Base-by-base conservation (phyloP, 2,888 invertebrate species). In the Gandaritis pyraliata region DNA sequence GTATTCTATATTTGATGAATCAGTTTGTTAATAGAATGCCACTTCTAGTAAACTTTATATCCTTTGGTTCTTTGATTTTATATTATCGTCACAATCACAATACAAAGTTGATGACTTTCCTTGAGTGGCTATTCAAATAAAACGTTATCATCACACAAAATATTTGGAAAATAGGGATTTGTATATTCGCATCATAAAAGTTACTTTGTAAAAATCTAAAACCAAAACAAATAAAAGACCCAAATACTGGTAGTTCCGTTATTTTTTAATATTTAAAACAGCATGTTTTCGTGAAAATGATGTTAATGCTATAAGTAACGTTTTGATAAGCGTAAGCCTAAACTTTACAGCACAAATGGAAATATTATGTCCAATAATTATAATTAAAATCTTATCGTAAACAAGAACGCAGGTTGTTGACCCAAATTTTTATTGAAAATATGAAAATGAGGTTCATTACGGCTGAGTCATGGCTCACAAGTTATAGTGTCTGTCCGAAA, bases 391-490 rank as follows among this genome's bases (percentile, higher is more conserved):
- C 72, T 73, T 66, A 72, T 69, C 68, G 70, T 64, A 69, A 73
- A 73, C 70, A 71, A 67, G 63, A 69, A 69, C 58, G 63, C 59
- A 68, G 80, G 80, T 77, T 73, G 77, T 73, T 75, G 79, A 76
- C 80, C 80, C 72, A 76, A 72, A 75, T 77, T 79, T 76, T 77
- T 78, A 80, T 79, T 76, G 71, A 79, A 80, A 83, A 80, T 85
- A 83, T 85, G 79, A 83, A 83, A 84, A 85, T 82, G 74, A 81
- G 75, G 73, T 64, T 81, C 72, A 71, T 78, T 78, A 73, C 68
- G 73, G 72, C 78, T 82, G 80, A 85, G 79, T 83, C 83, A 83
- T 72, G 69, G 60, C 58, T 55, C 49, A 36, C 58, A 56, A 70
- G 51, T 64, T 65, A 70, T 65, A 64, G 59, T 72, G 64, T 72